Base-by-base conservation (phyloP, 2,113 vertebrate genomes). In the Archocentrus centrarchus region DNA sequence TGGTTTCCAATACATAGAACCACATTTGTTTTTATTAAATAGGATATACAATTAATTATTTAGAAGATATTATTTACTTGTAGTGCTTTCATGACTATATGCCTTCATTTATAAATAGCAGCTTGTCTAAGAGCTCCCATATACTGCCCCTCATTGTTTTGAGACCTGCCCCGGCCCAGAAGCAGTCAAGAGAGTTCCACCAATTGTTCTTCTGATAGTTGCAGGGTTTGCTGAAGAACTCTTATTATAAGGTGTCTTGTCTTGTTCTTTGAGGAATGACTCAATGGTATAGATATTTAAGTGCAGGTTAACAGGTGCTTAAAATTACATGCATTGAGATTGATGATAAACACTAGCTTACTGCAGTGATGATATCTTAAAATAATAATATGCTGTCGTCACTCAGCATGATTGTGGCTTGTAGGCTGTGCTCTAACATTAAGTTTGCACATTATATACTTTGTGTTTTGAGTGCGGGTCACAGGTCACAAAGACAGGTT, bases 131-230 rank as follows among this genome's bases (percentile, higher is more conserved):
- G 68, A 73, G 47, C 2, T 73, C 47, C 47, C 20, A 66, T 24
- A 24, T 73, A 3, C 44, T n/a, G 37, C 7, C 22, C 14, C 62
- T 87, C 59, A 92, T 92, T 93, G 88, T 93, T 86, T 66, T 77
- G 62, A 84, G 64, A 82, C 58, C 47, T 7, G 53, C 15, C 20
- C 53, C 35, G 14, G 79, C 70, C 78, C 68, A 60, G 63, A 22
- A 75, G 62, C 75, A 58, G 81, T 88, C 41, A 2, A 58, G 58
- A 83, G 84, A 92, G 80, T 95, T 95, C 93, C 89, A 89, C 86
- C 90, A 92, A 93, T 93, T 94, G 93, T 95, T 90, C 73, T n/a
- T 27, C 6, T 22, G 35, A 77, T 75, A 60, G 82, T 66, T 77
- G 62, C 60, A 79, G 61, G 66, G 2, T 17, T 44, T 47, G 86